phyloP scores from a whole-genome alignment of 2,797 vertebrate genomes.

The Acrossocheilus fasciatus region DNA sequence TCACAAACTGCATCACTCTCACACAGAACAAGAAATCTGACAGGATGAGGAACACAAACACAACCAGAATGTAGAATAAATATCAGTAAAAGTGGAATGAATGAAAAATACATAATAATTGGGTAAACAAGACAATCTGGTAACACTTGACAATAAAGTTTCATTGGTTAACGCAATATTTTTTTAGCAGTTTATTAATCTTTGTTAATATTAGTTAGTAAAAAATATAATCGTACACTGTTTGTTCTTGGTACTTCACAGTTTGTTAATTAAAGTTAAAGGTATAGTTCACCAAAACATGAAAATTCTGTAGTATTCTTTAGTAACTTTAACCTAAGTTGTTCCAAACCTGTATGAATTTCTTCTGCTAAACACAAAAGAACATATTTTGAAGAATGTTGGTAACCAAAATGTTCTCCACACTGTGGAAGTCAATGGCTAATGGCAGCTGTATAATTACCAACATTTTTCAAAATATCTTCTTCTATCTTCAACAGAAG shows the following conservation, averaged over 20 bases:
- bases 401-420: neutral
- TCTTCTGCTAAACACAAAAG: neutral
- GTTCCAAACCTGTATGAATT: neutral
- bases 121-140: neutral
- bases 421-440: neutral
- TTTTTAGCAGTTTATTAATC: neutral
- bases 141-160: neutral
- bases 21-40: neutral
- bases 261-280: neutral
- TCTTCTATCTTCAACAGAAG: neutral
- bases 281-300: neutral
- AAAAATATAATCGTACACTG: neutral
- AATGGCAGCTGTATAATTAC: neutral
- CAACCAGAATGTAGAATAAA: neutral
- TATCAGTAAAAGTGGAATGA: neutral
- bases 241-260: neutral
- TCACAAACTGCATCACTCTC: neutral
- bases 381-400: neutral
- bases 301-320: neutral
- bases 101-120: neutral
- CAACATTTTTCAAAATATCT: neutral
- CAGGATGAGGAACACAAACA: constrained; percentile 4
- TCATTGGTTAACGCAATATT: neutral
- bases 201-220: neutral
- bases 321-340: neutral